Evolutionary conservation across 1,140 invertebrate genomes (phyloP).

Genomic region (Epicauta chinensis): DNA sequence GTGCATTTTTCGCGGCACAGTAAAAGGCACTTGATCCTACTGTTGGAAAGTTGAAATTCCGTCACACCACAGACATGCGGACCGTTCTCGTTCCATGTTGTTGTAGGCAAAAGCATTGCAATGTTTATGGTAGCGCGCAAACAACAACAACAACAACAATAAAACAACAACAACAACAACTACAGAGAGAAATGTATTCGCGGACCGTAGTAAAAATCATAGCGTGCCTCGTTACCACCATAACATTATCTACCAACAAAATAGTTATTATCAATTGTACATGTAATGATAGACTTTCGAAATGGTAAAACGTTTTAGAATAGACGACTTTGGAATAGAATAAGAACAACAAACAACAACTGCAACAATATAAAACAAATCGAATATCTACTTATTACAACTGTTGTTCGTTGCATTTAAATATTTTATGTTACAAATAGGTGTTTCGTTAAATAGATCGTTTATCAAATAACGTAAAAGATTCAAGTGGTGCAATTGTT

Average conservation of each 20-base stretch:
- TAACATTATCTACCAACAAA: conserved; percentile 13
- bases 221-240: conserved; percentile 17
- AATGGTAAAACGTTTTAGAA: conserved; percentile 8
- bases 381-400: too few relatives aligned
- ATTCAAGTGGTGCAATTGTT: too few relatives aligned
- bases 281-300: conserved; percentile 15
- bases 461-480: too few relatives aligned
- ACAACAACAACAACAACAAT: too few relatives aligned
- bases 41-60: conserved; percentile 18
- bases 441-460: too few relatives aligned
- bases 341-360: too few relatives aligned
- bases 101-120: neutral
- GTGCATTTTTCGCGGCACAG: conserved; percentile 13
- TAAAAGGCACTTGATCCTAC: conserved; percentile 11
- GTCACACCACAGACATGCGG: conserved; percentile 9
- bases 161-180: too few relatives aligned
- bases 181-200: too few relatives aligned
- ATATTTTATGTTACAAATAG: too few relatives aligned
- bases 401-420: too few relatives aligned
- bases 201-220: conserved; percentile 11
- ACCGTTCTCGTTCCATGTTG: too few relatives aligned
- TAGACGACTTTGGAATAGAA: neutral
- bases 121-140: neutral
- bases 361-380: too few relatives aligned
- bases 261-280: conserved; percentile 16